Base-by-base conservation (phyloP, 1,140 invertebrate genomes). In the Druon quercuslanigerum region DNA sequence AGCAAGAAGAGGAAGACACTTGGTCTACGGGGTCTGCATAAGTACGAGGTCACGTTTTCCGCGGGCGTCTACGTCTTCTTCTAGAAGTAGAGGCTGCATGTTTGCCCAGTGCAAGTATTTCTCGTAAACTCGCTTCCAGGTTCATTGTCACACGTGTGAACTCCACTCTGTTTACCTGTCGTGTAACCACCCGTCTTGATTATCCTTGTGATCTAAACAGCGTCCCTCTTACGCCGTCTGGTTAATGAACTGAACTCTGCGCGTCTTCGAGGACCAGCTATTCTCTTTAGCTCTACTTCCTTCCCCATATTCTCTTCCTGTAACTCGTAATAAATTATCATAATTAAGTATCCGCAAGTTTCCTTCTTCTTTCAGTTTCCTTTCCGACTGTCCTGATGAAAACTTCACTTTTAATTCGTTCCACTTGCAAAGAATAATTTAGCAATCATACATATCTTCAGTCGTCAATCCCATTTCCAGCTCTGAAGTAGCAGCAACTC, bases 101-200 rank as follows among this genome's bases (percentile, higher is more conserved):
- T 66, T 40, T 40, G 60, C 14, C 57, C 25, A 33, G 20, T 54
- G 17, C 57, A 2, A 33, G 20, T 54, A 54, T 54, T 19, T 17
- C 52, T 54, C 1, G 40, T 46, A 46, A 46, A 54, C 52, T 19
- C 33, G 33, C 81, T 82, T 84, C 83, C 85, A 86, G 81, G 85
- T 87, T 88, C 86, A 88, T 87, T 87, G 86, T 88, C 86, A 84
- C 79, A 84, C 84, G 82, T 84, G 83, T 84, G 83, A 83, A 85
- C 75, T 85, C 77, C 19, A 76, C 84, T 86, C 84, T 87, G 84
- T 86, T 87, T 86, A 87, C 80, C 78, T 56, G 72, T 50, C 76
- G 73, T 60, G 80, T 52, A 81, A 84, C 78, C 71, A 73, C 77
- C 75, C 74, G 73, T 66, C 71, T 76, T 74, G 74, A 76, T 72